A percentile compares a stretch with the other conserved stretches of the same genome.
Evolutionary conservation across 2,113 vertebrate genomes (phyloP).

Genomic region (Edolisoma coerulescens): DNA sequence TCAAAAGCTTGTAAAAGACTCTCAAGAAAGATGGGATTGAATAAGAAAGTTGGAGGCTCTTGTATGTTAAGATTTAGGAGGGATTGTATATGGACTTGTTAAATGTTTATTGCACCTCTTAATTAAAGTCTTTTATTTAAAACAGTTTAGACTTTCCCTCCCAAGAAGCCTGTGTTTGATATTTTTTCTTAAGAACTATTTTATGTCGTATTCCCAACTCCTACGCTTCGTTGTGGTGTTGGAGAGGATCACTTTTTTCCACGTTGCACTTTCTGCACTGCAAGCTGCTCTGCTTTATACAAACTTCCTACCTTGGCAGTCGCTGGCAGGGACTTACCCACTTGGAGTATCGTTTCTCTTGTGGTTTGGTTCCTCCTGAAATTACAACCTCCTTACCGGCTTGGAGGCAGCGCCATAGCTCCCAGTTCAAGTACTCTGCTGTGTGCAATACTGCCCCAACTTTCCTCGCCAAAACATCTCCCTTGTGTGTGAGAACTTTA

Average conservation of each 20-base stretch:
- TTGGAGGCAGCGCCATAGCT: background rate
- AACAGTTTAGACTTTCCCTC: background rate
- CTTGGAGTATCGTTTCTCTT: background rate
- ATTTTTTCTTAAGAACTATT: background rate
- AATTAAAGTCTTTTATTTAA: slow-evolving; percentile 17
- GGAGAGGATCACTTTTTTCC: background rate
- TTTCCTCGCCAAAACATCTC: background rate
- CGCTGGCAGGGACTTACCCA: background rate
- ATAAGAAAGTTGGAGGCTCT: background rate
- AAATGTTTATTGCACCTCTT: background rate
- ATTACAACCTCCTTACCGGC: background rate
- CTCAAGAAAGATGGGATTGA: background rate
- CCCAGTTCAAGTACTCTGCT: background rate
- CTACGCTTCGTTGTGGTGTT: rapidly evolving
- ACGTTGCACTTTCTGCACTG: background rate
- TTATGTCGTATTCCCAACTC: background rate
- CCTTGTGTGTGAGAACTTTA: slow-evolving; percentile 18
- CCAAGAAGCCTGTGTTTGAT: background rate
- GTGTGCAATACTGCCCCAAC: background rate
- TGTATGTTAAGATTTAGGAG: background rate
- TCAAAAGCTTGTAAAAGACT: background rate
- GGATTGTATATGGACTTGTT: background rate
- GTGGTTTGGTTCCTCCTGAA: slow-evolving; percentile 22
- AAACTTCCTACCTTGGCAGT: background rate
- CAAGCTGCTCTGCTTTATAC: background rate